phyloP scores from a whole-genome alignment of 2,888 invertebrate species.

The Ditula angustiorana region DNA sequence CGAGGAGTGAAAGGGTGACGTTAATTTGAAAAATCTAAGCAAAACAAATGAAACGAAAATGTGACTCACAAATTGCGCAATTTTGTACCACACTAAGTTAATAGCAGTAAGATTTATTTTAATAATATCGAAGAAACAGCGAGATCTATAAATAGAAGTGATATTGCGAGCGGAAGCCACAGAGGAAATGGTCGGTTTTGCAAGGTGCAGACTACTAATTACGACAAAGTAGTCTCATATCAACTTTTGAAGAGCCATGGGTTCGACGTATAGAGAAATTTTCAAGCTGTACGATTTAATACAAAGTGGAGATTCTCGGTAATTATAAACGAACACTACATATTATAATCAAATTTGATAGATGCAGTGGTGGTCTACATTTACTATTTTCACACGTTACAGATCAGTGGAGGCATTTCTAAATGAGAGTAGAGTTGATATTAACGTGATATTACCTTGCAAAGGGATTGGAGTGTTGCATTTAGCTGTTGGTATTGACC shows the following conservation, averaged over 20 bases:
- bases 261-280: conserved; percentile 71
- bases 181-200: conserved; percentile 73
- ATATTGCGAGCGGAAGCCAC: conserved; percentile 64
- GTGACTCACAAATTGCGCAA: conserved; percentile 32
- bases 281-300: conserved; percentile 87
- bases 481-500: conserved; percentile 90
- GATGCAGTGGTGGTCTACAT: conserved; percentile 18
- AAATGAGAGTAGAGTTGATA: conserved; percentile 83
- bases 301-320: conserved; percentile 87
- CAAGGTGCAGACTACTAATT: conserved; percentile 58
- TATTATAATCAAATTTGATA: background rate
- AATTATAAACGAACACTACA: conserved; percentile 48
- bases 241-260: conserved; percentile 67
- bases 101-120: conserved; percentile 32
- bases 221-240: conserved; percentile 51
- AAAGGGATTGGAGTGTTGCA: conserved; percentile 92
- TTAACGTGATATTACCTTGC: conserved; percentile 89
- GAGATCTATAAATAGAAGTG: conserved; percentile 56
- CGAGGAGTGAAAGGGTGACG: conserved; percentile 58
- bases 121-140: conserved; percentile 40
- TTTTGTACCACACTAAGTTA: conserved; percentile 21
- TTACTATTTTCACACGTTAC: conserved; percentile 53
- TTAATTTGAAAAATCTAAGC: conserved; percentile 68
- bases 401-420: conserved; percentile 74
- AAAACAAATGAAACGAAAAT: conserved; percentile 63